Evolutionary conservation across 2,113 vertebrate species (phyloP), one percentile per base, ranked within the genome.

Genomic region (Petrocephalus microphthalmus): DNA sequence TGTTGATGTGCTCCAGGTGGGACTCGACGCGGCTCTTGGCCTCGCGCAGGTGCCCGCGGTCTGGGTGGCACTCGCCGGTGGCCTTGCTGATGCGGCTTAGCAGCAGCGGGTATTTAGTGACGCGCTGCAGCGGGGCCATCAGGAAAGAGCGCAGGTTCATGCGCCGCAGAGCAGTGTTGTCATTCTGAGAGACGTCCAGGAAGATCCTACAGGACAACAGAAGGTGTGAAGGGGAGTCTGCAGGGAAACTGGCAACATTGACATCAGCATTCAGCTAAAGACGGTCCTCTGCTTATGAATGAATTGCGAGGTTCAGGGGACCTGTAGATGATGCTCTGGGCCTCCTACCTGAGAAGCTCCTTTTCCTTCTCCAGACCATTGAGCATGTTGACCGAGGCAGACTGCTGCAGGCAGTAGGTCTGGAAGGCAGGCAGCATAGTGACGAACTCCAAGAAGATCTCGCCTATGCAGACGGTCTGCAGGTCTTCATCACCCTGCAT

Each of bases 351-450:
- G 90, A 98, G 96, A 89, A 98, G 92, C 87, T 98, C 97, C 52
- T 98, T 98, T 94, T 98, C 97, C 90, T 98, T 98, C 94, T 98
- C 97, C 94, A 98, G 93, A 0, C 96, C 89, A 1, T 98, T 97
- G 90, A 98, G 97, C 95, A 96, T 95, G 90, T 97, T 97, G 91
- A 97, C 95, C 0, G 97, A 97, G 90, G 96, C 95, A 81, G 97
- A 96, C 92, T 98, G 97, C 93, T 97, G 97, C 64, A 98, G 95
- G 90, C 97, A 98, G 94, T 98, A 98, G n/a, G 97, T 98, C 94
- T 97, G 97, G 92, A 98, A 98, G 47, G 97, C 97, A 0, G 97
- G 97, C 82, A 98, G 95, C 97, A 98, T 98, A 93, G 97, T 97
- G 91, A 97, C 96, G 0, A 97, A 98, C 93, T 97, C 97, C 89